Conservation (phyloP, 1,140 invertebrate species). For the Sipha flava region DNA sequence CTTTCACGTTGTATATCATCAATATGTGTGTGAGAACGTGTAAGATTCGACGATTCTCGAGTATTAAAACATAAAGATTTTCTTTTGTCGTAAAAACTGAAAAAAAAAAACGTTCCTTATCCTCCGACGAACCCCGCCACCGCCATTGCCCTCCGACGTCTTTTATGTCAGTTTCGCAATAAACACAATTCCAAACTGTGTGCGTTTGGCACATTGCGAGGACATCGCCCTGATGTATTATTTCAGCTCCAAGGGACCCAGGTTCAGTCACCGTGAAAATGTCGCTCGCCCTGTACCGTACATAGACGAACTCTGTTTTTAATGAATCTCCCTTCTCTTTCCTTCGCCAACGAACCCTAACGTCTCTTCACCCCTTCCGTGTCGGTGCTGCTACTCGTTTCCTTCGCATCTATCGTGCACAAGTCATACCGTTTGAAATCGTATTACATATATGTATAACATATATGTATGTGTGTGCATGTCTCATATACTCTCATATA, state of each 20-base stretch:
- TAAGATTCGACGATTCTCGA: background rate
- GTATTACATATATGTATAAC: background rate
- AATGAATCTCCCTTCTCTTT: constrained; percentile 4
- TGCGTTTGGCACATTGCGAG: constrained; percentile 27
- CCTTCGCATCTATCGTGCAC: background rate
- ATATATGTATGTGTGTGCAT: background rate
- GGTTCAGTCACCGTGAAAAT: constrained; percentile 31
- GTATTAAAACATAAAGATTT: constrained; percentile 24
- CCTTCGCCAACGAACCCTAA: background rate
- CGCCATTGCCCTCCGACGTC: background rate
- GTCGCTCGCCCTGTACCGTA: constrained; percentile 6
- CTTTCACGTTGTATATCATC: no score
- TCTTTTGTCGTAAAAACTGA: background rate
- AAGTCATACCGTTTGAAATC: background rate
- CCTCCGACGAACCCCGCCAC: background rate
- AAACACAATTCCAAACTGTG: constrained; percentile 27
- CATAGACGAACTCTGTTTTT: constrained; percentile 27
- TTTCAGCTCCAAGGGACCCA: constrained; percentile 21
- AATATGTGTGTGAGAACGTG: background rate
- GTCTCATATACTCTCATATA: no score
- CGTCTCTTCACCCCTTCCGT: background rate
- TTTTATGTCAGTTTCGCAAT: constrained; percentile 28
- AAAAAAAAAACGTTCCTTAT: background rate
- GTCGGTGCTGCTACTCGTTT: background rate
- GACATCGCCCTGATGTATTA: constrained; percentile 27